Conservation (phyloP, 2,888 invertebrate genomes). For the Autographa gamma region DNA sequence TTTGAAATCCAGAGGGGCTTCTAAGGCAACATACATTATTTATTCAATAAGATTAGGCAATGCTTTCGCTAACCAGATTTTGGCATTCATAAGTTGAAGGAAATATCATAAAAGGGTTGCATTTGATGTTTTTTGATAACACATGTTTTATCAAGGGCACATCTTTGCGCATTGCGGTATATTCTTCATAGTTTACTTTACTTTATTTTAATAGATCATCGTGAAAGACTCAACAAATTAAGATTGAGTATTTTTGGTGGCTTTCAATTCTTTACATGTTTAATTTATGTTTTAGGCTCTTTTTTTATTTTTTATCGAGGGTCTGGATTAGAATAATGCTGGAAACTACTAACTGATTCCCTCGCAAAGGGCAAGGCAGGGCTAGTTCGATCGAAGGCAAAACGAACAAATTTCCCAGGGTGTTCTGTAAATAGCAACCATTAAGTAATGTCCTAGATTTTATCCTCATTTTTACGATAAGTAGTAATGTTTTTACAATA, state of each 20-base stretch:
- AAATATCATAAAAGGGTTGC: slow-evolving; percentile 27
- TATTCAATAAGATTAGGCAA: neutral
- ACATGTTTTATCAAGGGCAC: slow-evolving; percentile 30
- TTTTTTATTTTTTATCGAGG: no score
- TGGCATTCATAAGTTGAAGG: slow-evolving; percentile 22
- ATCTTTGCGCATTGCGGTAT: slow-evolving; percentile 48
- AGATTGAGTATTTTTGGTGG: no score
- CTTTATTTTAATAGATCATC: neutral
- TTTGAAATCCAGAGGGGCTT: neutral
- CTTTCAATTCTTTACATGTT: no score
- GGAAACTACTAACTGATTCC: no score
- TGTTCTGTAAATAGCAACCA: neutral
- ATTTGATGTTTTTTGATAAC: slow-evolving; percentile 37
- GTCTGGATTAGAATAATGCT: no score
- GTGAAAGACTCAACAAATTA: no score
- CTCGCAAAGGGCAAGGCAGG: no score
- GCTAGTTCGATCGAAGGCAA: no score
- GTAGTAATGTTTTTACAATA: slow-evolving; percentile 36
- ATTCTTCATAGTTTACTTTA: slow-evolving; percentile 13
- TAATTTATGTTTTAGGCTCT: no score
- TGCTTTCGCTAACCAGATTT: slow-evolving; percentile 20
- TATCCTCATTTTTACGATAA: slow-evolving; percentile 37
- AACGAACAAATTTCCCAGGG: no score
- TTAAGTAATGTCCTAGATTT: slow-evolving; percentile 37
- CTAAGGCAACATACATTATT: slow-evolving; percentile 6